Base-by-base conservation (phyloP, 2,888 invertebrate species). In the Lasius platythorax region DNA sequence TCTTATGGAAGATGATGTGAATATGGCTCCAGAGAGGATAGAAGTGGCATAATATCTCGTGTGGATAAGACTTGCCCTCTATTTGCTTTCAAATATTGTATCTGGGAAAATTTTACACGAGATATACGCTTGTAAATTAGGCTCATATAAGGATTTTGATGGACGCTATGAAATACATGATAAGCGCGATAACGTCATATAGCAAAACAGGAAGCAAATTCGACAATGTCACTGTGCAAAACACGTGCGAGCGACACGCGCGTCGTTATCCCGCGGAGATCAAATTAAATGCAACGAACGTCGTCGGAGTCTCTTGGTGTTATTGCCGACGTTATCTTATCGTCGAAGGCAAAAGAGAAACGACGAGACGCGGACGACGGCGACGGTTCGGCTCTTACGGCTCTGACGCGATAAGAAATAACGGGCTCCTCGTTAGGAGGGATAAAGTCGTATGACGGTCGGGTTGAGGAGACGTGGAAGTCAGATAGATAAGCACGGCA, bases 251-350 rank as follows among this genome's bases (percentile, higher is more conserved):
- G 56, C 43, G 68, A 58, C 33, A 43, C 43, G 70, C 61, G 66
- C 12, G 40, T 37, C 75, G 33, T 68, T 87, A 83, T 85, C 81
- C 11, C 9, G 11, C n/a, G 11, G 15, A 46, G 46, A 75, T 85
- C 70, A 87, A 87, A 87, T 87, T 87, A 87, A 87, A 85, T 78
- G 84, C 86, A 73, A 43, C 50, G 73, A 37, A 73, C 79, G 23
- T 33, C 50, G 58, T 40, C 30, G 53, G 33, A 43, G 46, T 67
- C 50, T 81, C 63, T 58, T 40, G 30, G 23, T 73, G 56, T 82
- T 84, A 87, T 58, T 84, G 56, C 64, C 50, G 74, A 74, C 74
- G 70, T 87, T 87, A 75, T 85, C 84, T 82, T 66, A 64, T 66
- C 43, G 40, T 63, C 72, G 40, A 78, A 78, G 30, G 76, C 68